Evolutionary conservation across 2,113 vertebrate genomes (phyloP).

Genomic region (Diglossa brunneiventris): DNA sequence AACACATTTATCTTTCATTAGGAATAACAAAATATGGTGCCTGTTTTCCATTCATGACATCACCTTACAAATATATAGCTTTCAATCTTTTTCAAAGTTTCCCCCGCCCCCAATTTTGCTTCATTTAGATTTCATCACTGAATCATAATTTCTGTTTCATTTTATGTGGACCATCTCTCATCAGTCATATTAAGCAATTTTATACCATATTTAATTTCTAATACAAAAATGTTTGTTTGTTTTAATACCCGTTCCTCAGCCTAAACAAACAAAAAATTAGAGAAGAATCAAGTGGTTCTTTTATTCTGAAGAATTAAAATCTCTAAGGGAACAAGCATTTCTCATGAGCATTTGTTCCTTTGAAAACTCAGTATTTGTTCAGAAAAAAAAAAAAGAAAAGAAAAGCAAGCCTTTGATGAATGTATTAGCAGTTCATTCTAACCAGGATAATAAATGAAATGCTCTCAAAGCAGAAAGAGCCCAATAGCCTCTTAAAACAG

Average conservation of each 20-base stretch:
- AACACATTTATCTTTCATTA: neutral
- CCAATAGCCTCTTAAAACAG: constrained; percentile 5
- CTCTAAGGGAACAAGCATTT: neutral
- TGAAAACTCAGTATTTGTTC: neutral
- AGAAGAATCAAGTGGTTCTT: neutral
- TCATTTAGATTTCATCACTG: neutral
- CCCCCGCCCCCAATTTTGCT: neutral
- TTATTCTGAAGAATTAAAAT: neutral
- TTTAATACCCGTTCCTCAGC: neutral
- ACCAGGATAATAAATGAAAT: neutral
- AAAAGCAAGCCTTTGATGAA: neutral
- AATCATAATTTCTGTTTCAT: neutral
- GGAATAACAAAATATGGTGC: neutral
- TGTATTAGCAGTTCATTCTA: neutral
- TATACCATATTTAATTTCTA: neutral
- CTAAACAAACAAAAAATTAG: constrained; percentile 34
- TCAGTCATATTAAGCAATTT: constrained; percentile 2
- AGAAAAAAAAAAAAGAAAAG: neutral
- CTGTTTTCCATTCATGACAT: neutral
- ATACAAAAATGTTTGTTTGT: neutral
- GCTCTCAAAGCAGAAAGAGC: neutral
- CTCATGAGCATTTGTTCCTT: neutral
- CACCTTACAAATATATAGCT: neutral
- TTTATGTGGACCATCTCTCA: neutral
- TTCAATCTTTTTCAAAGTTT: neutral